A percentile compares a stretch with the other conserved stretches of the same genome.
Conservation (phyloP, 2,888 invertebrate genomes). For the Andrena bucephala region DNA sequence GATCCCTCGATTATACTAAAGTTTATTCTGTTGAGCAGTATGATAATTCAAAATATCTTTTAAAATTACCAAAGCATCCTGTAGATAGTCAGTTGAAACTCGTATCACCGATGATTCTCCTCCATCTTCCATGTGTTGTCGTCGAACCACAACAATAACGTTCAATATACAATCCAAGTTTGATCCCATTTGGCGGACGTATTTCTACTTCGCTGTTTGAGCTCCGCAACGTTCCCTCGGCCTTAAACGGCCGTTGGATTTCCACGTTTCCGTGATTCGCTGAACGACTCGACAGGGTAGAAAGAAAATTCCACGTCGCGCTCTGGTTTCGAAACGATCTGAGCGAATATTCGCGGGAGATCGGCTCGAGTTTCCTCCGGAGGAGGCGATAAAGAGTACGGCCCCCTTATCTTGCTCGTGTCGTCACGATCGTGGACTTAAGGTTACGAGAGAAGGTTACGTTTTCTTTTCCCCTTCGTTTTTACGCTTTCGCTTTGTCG, state of each 20-base stretch:
- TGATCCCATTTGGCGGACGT: background rate
- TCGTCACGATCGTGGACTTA: constrained; percentile 66
- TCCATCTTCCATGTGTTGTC: background rate
- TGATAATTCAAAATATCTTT: too few species aligned
- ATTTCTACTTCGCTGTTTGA: too few species aligned
- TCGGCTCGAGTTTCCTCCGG: constrained; percentile 32
- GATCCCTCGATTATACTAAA: too few species aligned
- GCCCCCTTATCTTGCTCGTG: constrained; percentile 59
- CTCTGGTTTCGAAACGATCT: constrained; percentile 8
- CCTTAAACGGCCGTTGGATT: too few species aligned
- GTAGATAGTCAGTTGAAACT: too few species aligned
- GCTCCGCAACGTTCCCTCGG: too few species aligned
- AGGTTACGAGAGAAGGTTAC: constrained; percentile 71
- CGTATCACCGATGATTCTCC: too few species aligned
- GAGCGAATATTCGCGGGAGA: constrained; percentile 57
- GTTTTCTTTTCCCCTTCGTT: constrained; percentile 63
- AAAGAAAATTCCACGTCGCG: background rate
- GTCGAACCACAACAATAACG: background rate
- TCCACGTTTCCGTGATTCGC: background rate
- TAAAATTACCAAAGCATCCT: too few species aligned
- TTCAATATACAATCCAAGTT: background rate
- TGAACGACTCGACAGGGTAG: background rate
- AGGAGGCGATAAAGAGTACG: constrained; percentile 20
- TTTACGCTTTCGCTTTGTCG: constrained; percentile 67
- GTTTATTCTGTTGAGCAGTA: too few species aligned